phyloP scores from a whole-genome alignment of 2,888 invertebrate species.

The Lymantria dispar region DNA sequence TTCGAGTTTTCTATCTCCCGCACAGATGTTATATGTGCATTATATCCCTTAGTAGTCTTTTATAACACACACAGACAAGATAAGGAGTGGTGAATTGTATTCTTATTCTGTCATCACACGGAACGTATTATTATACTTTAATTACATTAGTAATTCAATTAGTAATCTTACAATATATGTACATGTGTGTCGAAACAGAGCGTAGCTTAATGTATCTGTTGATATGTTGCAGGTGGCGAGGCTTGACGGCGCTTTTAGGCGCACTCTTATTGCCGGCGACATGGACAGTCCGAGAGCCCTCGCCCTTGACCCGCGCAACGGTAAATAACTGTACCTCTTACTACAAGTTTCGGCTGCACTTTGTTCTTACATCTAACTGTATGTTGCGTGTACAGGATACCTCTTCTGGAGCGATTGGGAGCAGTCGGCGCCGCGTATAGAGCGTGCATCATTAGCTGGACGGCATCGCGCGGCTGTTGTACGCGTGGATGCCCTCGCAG shows the following conservation, averaged over 20 bases:
- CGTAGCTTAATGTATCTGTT: too few species aligned
- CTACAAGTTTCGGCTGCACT: slow-evolving; percentile 91
- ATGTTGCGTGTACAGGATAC: slow-evolving; percentile 52
- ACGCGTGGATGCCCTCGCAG: slow-evolving; percentile 75
- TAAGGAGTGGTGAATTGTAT: too few species aligned
- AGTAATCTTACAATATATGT: too few species aligned
- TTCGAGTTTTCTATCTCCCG: too few species aligned
- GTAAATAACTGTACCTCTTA: slow-evolving; percentile 16
- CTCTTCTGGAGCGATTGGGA: slow-evolving; percentile 97
- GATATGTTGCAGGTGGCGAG: slow-evolving; percentile 53
- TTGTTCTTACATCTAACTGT: slow-evolving; percentile 54
- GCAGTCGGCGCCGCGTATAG: slow-evolving; percentile 89
- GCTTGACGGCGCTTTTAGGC: slow-evolving; percentile 85
- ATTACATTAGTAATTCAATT: too few species aligned
- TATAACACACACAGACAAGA: too few species aligned
- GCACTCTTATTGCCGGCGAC: slow-evolving; percentile 89
- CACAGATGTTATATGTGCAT: too few species aligned
- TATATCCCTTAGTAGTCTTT: too few species aligned
- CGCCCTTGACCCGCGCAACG: slow-evolving; percentile 91
- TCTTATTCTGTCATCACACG: too few species aligned
- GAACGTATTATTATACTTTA: too few species aligned
- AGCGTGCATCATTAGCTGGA: slow-evolving; percentile 91
- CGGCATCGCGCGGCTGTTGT: slow-evolving; percentile 83
- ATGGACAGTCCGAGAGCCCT: slow-evolving; percentile 94
- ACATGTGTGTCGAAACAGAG: too few species aligned